Evolutionary conservation across 2,113 vertebrate genomes (phyloP), one percentile per base, ranked within the genome.

Genomic region (Siphamia tubifer): DNA sequence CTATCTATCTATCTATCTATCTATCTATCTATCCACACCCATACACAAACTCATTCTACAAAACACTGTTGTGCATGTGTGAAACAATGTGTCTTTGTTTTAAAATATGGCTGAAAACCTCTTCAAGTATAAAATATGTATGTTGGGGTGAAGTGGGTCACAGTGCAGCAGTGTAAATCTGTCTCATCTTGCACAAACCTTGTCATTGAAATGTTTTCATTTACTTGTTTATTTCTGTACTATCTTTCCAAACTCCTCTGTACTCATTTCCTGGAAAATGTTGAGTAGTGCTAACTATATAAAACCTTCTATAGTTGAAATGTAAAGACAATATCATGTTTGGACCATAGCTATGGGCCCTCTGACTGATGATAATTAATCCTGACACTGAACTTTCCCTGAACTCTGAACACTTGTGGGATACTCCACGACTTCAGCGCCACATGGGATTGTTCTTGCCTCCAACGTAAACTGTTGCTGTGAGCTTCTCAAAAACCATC

Each of bases 331-430:
- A 45, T 44, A 21, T 3, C 8, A 27, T 16, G 11, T 38, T 30
- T 11, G 5, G 1, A 43, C 31, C 44, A 38, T 32, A 6, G 34
- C 24, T 21, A 11, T 6, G 20, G 31, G 17, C 8, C 28, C 25
- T 8, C 8, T 27, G 15, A 1, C 16, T 17, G n/a, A 47, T 6
- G 32, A 7, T 6, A 31, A 64, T 52, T 48, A 16, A 44, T 34
- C 2, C 2, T 54, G 5, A 47, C 38, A 35, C 12, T 62, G 54
- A 25, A 32, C 42, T 73, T 21, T 12, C 44, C 23, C 40, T 68
- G 68, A 82, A 70, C 63, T 56, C 32, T 17, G 20, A 60, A 45
- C 19, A 68, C 11, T 57, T 24, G 56, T 20, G 13, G 16, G 30
- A 42, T 61, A 36, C 24, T 66, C 42, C 1, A 13, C 13, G 3